Percentiles rank a stretch among this genome's conserved stretches.
These are phyloP conservation scores for Psettodes erumei DNA, from an alignment of 2,113 vertebrate species.

Conservation along the genomic window DNA sequence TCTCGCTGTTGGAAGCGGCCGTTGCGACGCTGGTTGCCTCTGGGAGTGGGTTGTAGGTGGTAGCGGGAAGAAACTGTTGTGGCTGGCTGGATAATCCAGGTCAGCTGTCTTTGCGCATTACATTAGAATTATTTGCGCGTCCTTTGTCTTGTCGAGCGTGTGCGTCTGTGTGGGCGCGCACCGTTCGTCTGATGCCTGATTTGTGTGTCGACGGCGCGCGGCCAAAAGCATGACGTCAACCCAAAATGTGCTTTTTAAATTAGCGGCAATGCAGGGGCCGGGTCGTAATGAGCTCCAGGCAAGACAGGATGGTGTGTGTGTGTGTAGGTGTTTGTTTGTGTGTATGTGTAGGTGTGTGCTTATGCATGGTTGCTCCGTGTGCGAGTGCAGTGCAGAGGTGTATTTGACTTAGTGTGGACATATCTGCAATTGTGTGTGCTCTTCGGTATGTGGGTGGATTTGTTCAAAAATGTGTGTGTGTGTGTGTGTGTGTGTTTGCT, in stretches of 20 bases:
- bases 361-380: background rate
- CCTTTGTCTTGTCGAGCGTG: conserved; percentile 14
- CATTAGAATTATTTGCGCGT: conserved; percentile 42
- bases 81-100: conserved; percentile 63
- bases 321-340: background rate
- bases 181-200: conserved; percentile 33
- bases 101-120: conserved; percentile 69
- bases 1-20: conserved; percentile 20
- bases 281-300: conserved; percentile 52
- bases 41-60: conserved; percentile 50
- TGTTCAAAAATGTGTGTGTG: background rate
- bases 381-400: background rate
- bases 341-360: background rate
- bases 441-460: background rate
- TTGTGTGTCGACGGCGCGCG: conserved; percentile 23
- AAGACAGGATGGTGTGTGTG: conserved; percentile 3
- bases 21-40: conserved; percentile 34
- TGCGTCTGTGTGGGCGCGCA: background rate
- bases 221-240: conserved; percentile 63
- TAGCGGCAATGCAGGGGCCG: conserved; percentile 17
- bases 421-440: background rate
- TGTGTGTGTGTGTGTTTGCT: background rate
- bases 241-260: conserved; percentile 50
- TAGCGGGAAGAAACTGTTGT: conserved; percentile 51
- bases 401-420: background rate